These are phyloP conservation scores for Psittacara wagleri DNA, from an alignment of 2,113 vertebrate species.

Conservation along the genomic window DNA sequence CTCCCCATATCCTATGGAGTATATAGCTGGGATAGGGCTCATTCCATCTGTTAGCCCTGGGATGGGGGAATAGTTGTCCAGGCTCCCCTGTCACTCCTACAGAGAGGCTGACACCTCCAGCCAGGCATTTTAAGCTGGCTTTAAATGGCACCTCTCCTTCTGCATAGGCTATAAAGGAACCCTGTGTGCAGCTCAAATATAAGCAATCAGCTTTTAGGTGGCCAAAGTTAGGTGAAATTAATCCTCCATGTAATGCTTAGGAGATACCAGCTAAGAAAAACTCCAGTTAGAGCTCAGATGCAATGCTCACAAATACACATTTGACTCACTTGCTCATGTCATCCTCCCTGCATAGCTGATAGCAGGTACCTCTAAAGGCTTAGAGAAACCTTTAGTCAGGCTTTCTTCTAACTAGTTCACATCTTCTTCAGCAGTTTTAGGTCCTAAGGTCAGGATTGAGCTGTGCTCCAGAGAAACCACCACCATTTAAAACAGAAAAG, in stretches of 20 bases:
- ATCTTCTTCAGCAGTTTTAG: not conserved
- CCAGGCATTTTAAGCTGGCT: not conserved
- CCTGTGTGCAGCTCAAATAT: not conserved
- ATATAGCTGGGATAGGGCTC: not conserved
- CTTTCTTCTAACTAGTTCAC: not conserved
- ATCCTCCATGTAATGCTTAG: not conserved
- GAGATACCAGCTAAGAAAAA: not conserved
- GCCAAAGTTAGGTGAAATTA: not conserved
- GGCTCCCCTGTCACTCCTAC: constrained; percentile 34
- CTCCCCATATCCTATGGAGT: not conserved
- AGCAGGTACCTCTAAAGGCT: not conserved
- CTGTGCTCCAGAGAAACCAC: not conserved
- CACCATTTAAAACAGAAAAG: not conserved
- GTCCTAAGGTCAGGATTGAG: not conserved
- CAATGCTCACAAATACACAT: not conserved
- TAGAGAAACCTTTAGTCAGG: not conserved
- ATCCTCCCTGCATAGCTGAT: not conserved
- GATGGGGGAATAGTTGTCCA: not conserved
- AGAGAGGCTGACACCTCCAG: constrained; percentile 3
- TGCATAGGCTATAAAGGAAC: not conserved
- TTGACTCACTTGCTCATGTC: not conserved
- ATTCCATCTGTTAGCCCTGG: not conserved
- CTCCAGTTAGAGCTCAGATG: not conserved
- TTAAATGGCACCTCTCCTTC: not conserved
- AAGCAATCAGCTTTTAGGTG: not conserved